Conservation (phyloP, 2,113 vertebrate species). For the Rhipidura dahli region DNA sequence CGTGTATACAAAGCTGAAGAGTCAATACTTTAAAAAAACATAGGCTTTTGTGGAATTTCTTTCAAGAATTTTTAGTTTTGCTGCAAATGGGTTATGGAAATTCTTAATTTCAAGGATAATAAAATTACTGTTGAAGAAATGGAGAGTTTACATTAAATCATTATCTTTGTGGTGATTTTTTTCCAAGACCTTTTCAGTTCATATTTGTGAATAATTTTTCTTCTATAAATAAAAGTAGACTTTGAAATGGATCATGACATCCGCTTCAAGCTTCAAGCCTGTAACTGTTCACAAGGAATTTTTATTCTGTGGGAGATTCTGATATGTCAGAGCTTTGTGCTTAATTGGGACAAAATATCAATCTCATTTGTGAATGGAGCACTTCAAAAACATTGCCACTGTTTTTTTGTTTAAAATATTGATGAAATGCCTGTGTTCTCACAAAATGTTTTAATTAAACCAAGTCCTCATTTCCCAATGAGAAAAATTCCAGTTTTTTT, state of each 20-base stretch:
- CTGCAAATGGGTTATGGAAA: not conserved
- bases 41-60: not conserved
- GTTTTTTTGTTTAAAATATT: slow-evolving; percentile 56
- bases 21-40: not conserved
- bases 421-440: slow-evolving; percentile 21
- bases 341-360: slow-evolving; percentile 42
- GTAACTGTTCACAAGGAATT: not conserved
- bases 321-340: not conserved
- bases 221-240: not conserved
- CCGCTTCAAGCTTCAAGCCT: not conserved
- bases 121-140: not conserved
- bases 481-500: not conserved
- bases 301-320: not conserved
- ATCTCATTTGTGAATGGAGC: not conserved
- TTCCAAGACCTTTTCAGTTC: not conserved
- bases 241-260: not conserved
- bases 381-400: not conserved
- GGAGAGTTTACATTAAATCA: not conserved
- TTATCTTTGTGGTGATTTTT: not conserved
- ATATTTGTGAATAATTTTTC: not conserved
- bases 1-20: fast-evolving
- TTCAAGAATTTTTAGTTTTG: not conserved
- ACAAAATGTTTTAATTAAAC: slow-evolving; percentile 44
- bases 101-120: not conserved
- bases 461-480: slow-evolving; percentile 21